A percentile compares a stretch with the other conserved stretches of the same genome.
Evolutionary conservation across 2,888 invertebrate species (phyloP).

Genomic region (Cantharis nigra): DNA sequence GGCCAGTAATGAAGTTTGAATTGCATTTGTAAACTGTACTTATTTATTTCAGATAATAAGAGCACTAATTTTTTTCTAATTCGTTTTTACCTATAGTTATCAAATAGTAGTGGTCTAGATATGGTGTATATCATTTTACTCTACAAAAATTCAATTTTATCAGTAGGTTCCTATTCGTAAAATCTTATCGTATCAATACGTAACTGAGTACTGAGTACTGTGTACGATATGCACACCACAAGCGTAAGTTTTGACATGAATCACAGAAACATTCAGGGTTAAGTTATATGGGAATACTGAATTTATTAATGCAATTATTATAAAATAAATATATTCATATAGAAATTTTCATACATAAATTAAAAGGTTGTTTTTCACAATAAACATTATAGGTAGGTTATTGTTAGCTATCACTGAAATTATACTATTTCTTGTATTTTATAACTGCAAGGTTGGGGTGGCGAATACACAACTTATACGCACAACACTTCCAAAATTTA

Average conservation of each 20-base stretch:
- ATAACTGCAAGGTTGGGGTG: no score
- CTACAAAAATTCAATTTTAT: background rate
- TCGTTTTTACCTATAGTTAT: background rate
- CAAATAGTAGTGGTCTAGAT: background rate
- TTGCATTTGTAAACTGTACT: background rate
- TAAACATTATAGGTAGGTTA: no score
- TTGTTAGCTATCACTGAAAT: no score
- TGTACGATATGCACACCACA: background rate
- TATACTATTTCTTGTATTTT: no score
- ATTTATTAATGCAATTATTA: background rate
- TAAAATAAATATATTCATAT: background rate
- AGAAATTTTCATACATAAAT: background rate
- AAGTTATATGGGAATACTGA: background rate
- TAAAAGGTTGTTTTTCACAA: background rate
- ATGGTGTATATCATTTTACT: background rate
- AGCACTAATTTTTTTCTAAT: background rate
- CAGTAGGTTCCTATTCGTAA: background rate
- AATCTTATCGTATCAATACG: background rate
- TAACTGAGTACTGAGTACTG: background rate
- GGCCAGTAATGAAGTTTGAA: slow-evolving; percentile 22
- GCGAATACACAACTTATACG: no score
- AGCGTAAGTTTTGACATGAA: background rate
- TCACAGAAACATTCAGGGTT: background rate
- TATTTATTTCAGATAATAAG: background rate
- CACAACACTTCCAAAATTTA: no score